Conservation (phyloP, 2,888 invertebrate species). For the Hydroisotoma schaefferi region DNA sequence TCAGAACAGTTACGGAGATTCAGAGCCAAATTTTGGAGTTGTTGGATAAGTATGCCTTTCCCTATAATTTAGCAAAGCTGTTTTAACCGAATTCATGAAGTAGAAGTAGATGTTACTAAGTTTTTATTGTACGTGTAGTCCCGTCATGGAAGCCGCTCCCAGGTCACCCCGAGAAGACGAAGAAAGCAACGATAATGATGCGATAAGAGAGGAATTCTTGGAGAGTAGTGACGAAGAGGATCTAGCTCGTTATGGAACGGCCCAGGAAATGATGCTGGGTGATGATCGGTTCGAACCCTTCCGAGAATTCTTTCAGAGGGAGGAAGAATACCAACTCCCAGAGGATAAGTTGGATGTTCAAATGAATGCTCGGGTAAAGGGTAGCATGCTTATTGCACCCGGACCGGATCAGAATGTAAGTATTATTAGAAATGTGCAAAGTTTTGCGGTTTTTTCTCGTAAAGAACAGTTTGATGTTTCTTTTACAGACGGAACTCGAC, state of each 20-base stretch:
- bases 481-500: conserved; percentile 18
- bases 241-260: conserved; percentile 8
- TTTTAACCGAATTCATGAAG: not conserved
- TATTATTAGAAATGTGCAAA: not conserved
- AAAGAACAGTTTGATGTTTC: not conserved
- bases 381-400: too few relatives aligned
- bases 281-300: conserved; percentile 17
- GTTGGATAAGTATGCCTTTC: conserved; percentile 15
- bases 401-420: conserved; percentile 12
- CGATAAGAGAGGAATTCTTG: not conserved
- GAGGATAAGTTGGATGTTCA: conserved; percentile 25
- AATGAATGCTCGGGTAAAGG: conserved; percentile 11
- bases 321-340: conserved; percentile 1
- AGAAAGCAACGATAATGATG: not conserved
- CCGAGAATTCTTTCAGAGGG: conserved; percentile 21
- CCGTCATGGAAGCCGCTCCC: conserved; percentile 28
- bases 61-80: not conserved
- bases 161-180: conserved; percentile 10
- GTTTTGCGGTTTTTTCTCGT: not conserved
- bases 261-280: conserved; percentile 16
- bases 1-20: conserved; percentile 21
- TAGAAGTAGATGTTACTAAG: not conserved
- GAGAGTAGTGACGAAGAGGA: conserved; percentile 16
- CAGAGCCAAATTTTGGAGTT: conserved; percentile 13
- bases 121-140: conserved; percentile 8